A percentile compares a stretch with the other conserved stretches of the same genome.
Evolutionary conservation across 2,888 invertebrate species (phyloP).

Genomic region (Cryptus armator): DNA sequence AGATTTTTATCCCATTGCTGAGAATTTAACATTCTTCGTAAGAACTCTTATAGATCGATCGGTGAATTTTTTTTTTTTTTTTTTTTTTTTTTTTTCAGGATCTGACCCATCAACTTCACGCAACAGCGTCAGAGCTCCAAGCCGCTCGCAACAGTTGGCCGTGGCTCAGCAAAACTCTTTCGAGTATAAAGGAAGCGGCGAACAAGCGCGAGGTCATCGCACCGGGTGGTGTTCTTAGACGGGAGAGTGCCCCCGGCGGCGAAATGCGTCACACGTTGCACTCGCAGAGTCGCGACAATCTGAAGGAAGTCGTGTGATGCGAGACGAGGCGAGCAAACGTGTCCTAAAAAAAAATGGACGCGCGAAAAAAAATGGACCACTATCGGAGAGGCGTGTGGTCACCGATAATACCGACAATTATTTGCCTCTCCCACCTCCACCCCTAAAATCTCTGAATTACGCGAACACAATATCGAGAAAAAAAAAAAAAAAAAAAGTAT

Average conservation of each 20-base stretch:
- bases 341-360: background rate
- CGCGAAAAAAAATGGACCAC: conserved; percentile 15
- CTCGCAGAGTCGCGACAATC: conserved; percentile 82
- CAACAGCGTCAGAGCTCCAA: conserved; percentile 92
- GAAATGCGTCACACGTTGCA: conserved; percentile 81
- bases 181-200: conserved; percentile 90
- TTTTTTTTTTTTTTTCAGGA: conserved; percentile 87
- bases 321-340: conserved; percentile 39
- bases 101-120: conserved; percentile 95
- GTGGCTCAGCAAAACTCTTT: conserved; percentile 97
- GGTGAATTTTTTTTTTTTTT: background rate
- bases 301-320: conserved; percentile 82
- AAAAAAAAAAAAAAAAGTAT: conserved; percentile 19
- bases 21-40: no score
- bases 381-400: conserved; percentile 62
- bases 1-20: no score
- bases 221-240: conserved; percentile 80
- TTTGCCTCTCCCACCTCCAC: background rate
- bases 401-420: background rate
- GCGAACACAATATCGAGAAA: conserved; percentile 9
- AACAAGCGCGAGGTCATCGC: conserved; percentile 86
- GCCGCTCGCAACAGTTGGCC: conserved; percentile 92
- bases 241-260: conserved; percentile 85
- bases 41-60: no score
- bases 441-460: background rate